Evolutionary conservation across 2,113 vertebrate species (phyloP).

Genomic region (Prietella phreatophila): DNA sequence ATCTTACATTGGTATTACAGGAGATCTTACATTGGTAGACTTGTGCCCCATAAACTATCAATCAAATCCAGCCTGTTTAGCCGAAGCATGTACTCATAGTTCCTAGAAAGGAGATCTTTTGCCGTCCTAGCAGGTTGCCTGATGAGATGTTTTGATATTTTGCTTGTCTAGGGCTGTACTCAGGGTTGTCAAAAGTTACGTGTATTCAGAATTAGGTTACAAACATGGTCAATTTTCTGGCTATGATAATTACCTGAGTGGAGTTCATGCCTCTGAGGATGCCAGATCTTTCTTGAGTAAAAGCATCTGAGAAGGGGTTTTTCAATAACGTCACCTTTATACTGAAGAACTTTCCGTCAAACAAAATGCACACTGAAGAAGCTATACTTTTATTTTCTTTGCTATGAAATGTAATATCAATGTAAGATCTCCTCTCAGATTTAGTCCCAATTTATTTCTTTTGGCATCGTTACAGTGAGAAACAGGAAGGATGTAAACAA

Average conservation of each 20-base stretch:
- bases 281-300: not conserved
- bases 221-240: not conserved
- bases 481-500: not conserved
- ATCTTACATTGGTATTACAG: too few relatives aligned
- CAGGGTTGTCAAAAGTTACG: not conserved
- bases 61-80: not conserved
- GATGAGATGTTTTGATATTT: conserved; percentile 3
- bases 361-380: too few relatives aligned
- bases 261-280: not conserved
- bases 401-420: not conserved
- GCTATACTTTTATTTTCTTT: not conserved
- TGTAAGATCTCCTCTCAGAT: not conserved
- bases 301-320: not conserved
- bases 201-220: not conserved
- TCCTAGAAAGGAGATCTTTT: not conserved
- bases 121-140: not conserved
- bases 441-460: not conserved
- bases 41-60: not conserved
- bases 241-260: not conserved
- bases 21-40: too few relatives aligned
- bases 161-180: not conserved
- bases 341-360: not conserved
- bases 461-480: not conserved
- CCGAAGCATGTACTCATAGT: not conserved
- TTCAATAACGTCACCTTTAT: not conserved